Evolutionary conservation across 92 coral and sea anemone genomes (phyloP).

Genomic region (Galaxea fascicularis): DNA sequence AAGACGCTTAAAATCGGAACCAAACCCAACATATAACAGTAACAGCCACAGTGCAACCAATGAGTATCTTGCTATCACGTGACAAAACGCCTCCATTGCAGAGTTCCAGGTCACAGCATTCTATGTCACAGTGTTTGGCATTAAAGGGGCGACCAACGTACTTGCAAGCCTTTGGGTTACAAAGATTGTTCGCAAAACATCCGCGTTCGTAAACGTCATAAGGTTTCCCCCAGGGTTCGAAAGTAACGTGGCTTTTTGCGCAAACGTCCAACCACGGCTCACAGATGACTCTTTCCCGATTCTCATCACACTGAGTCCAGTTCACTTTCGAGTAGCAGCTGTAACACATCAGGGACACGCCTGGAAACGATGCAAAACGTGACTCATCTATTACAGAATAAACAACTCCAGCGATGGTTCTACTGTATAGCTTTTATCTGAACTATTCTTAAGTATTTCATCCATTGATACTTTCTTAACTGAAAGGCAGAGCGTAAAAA

Average conservation of each 20-base stretch:
- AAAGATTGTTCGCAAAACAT: conserved; percentile 26
- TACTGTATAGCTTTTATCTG: too few species aligned
- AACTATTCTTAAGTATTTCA: too few species aligned
- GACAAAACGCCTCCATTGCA: conserved; percentile 6
- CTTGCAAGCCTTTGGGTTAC: conserved; percentile 38
- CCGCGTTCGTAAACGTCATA: conserved; percentile 43
- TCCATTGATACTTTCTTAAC: too few species aligned
- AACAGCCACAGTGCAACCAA: background rate
- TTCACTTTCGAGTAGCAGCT: conserved; percentile 29
- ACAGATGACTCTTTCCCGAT: background rate
- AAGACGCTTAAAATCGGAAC: background rate
- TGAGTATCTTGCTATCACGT: conserved; percentile 1
- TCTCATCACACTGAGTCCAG: conserved; percentile 30
- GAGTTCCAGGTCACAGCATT: conserved; percentile 35
- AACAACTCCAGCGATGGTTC: background rate
- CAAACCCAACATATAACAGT: background rate
- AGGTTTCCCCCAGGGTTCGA: conserved; percentile 18
- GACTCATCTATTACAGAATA: too few species aligned
- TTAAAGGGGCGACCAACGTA: background rate
- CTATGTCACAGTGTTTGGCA: conserved; percentile 14
- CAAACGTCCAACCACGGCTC: conserved; percentile 45
- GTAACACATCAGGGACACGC: conserved; percentile 38
- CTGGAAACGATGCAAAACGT: background rate
- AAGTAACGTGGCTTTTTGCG: conserved; percentile 13
- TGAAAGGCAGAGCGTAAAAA: too few species aligned